These are phyloP conservation scores for Nannobrachium achirus DNA, from an alignment of 2,113 vertebrate species.

Conservation along the genomic window DNA sequence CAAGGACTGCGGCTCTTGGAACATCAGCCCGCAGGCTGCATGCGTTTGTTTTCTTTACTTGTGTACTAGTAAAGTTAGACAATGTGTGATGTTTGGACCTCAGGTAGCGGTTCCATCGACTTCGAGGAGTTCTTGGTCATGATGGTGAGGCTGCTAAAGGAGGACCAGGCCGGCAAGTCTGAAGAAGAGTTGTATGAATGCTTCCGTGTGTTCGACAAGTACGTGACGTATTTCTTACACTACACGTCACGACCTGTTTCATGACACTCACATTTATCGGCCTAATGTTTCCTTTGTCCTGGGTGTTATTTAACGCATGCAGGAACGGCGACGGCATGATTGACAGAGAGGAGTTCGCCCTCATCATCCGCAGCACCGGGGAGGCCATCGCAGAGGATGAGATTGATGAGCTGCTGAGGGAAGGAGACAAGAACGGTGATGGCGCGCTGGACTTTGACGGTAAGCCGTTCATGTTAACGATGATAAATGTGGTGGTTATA, in stretches of 20 bases:
- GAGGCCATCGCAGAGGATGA: constrained; percentile 91
- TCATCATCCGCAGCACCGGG: constrained; percentile 89
- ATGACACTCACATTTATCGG: no score
- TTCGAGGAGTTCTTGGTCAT: constrained; percentile 99
- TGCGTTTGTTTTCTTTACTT: neutral
- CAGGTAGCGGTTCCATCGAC: constrained; percentile 96
- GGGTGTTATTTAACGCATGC: constrained; percentile 1
- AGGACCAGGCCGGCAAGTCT: constrained; percentile 94
- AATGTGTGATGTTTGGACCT: neutral
- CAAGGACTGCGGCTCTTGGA: no score
- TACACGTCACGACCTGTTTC: no score
- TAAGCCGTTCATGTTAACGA: constrained; percentile 24
- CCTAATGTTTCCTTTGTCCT: no score
- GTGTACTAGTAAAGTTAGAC: no score
- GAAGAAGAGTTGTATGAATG: constrained; percentile 97
- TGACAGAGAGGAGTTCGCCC: constrained; percentile 92
- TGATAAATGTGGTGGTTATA: neutral
- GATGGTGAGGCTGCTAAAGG: constrained; percentile 99
- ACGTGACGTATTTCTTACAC: no score
- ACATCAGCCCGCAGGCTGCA: neutral
- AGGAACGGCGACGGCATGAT: constrained; percentile 97
- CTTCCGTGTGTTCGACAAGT: constrained; percentile 96
- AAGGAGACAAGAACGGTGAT: constrained; percentile 94
- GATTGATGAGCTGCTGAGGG: constrained; percentile 94
- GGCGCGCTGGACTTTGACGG: constrained; percentile 91